Base-by-base conservation (phyloP, 2,113 vertebrate genomes). In the Herpailurus yagouaroundi region DNA sequence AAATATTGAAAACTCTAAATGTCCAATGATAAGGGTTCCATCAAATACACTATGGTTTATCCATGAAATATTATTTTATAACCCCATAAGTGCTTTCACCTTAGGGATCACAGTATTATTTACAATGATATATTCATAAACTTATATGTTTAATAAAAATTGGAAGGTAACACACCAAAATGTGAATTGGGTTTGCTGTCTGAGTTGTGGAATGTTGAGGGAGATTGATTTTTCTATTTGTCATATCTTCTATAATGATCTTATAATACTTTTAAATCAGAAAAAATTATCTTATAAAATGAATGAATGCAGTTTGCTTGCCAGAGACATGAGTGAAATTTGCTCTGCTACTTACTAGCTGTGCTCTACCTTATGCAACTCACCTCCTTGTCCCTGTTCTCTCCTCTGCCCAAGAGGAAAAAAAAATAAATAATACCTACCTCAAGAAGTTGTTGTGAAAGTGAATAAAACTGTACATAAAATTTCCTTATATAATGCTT, bases 201-300 rank as follows among this genome's bases (percentile, higher is more conserved):
- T 95, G 29, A 10, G 50, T 71, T 91, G 21, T 29, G 18, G 3
- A 68, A 77, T 25, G 64, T 38, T 66, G 79, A 95, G 8, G 21
- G 15, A 21, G 29, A 48, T 94, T 66, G 18, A 33, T 88, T 89
- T 95, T 64, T 19, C 11, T 80, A 83, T 73, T 69, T 93, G 14
- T 33, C 31, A 88, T 3, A 48, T 74, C 27, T 79, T 94, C 29
- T n/a, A 16, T 19, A 68, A 85, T n/a, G 3, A 81, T 29, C 74
- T 80, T 84, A 36, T 23, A 10, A 48, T 69, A 69, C 36, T 48
- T 94, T 16, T 38, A 82, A 77, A 71, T 89, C 21, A 81, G 41
- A 66, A 81, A 71, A 86, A 74, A 33, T n/a, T 77, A 85, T 60
- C 33, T 95, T 89, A 50, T 81, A 92, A 71, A 83, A 64, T 93